Conservation (phyloP, 1,140 invertebrate species). For the Hylyphantes graminicola region DNA sequence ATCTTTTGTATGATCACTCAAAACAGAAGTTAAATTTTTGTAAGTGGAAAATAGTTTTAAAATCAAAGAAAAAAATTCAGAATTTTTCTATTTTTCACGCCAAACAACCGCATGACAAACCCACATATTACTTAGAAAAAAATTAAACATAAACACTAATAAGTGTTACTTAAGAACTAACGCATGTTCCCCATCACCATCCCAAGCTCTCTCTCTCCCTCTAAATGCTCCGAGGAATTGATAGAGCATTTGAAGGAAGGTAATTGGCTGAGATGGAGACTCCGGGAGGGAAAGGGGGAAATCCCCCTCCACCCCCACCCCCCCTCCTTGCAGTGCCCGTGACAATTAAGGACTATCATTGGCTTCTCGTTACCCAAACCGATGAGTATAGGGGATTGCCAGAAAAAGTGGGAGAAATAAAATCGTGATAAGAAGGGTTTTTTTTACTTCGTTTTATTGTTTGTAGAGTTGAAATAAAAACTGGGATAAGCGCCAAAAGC, state of each 20-base stretch:
- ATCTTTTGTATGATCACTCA: no score
- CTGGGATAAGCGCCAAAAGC: no score
- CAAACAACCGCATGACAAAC: no score
- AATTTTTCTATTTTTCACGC: no score
- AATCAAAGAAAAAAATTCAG: no score
- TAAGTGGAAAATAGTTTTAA: no score
- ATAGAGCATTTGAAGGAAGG: slow-evolving; percentile 57
- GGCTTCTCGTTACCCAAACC: slow-evolving; percentile 56
- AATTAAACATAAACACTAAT: no score
- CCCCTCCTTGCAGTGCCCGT: slow-evolving; percentile 44
- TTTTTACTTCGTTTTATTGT: not conserved
- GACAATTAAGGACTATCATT: slow-evolving; percentile 59
- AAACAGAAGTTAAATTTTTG: no score
- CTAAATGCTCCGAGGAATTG: slow-evolving; percentile 57
- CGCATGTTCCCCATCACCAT: no score
- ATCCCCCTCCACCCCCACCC: not conserved
- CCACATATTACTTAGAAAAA: no score
- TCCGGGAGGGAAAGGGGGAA: slow-evolving; percentile 16
- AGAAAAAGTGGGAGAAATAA: slow-evolving; percentile 30
- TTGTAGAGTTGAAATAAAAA: not conserved
- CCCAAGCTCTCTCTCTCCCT: not conserved
- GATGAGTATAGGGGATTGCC: slow-evolving; percentile 23
- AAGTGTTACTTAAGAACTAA: no score
- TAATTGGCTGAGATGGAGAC: slow-evolving; percentile 59
- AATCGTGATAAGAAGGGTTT: slow-evolving; percentile 11